Evolutionary conservation across 2,888 invertebrate species (phyloP), one percentile per base, ranked within the genome.

Genomic region (Heliconius charithonia): DNA sequence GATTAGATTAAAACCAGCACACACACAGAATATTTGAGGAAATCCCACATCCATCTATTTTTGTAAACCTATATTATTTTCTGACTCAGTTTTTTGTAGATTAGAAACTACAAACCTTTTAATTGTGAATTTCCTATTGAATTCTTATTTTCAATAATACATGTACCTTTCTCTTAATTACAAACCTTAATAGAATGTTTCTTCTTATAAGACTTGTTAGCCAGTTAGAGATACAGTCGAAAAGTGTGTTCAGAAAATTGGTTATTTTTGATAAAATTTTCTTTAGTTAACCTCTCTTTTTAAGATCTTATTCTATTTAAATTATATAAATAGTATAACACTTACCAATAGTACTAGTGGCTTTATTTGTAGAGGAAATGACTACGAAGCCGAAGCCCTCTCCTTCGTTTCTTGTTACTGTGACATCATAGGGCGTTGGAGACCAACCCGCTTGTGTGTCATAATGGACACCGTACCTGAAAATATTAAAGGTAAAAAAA

Each of bases 341-440:
- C 59, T 86, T 89, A 97, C 98, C 98, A 84, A 99, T 98, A 37
- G 98, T 98, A 89, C 92, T 96, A 82, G 93, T 96, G 84, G 97
- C 97, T 92, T 97, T 97, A 84, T 98, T 98, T 6, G 98, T 98
- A 9, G 98, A 98, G 0, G 99, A 99, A 85, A 99, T 99, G 84
- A 99, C 99, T 72, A 99, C 99, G 92, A 99, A 99, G 19, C 99
- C 99, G 91, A 99, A 99, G 7, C 99, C 99, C 92, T 99, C 99
- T 83, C 97, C 98, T 87, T 99, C 99, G 89, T 97, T 96, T 75
- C 99, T 95, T 81, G 97, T 97, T 1, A 99, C 98, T 1, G 98
- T 97, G 7, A 99, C 98, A 92, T 99, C 98, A 87, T 99, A 99
- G 0, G 99, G 98, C 87, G 87, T 90, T 0, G 88, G 82, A 0